Evolutionary conservation across 2,888 invertebrate genomes (phyloP).

Genomic region (Ethmia dodecea): DNA sequence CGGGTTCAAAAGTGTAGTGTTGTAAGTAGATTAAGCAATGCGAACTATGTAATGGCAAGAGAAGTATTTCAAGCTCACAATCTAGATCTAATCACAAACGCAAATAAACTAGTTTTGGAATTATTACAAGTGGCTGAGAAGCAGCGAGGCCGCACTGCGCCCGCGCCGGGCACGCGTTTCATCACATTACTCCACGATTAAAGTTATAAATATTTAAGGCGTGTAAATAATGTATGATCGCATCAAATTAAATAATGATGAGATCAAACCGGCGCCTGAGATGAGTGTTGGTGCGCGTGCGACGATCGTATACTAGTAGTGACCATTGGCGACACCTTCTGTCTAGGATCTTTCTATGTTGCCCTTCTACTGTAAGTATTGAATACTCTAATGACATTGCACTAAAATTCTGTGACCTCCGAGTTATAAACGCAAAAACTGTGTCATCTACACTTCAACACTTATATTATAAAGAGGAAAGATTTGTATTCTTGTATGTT

Average conservation of each 20-base stretch:
- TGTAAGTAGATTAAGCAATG: no score
- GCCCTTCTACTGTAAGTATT: no score
- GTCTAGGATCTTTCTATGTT: no score
- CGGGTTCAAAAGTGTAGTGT: no score
- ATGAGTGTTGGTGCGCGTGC: background rate
- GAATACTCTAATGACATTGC: no score
- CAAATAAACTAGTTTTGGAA: slow-evolving; percentile 20
- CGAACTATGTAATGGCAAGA: background rate
- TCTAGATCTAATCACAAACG: slow-evolving; percentile 14
- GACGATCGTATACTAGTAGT: no score
- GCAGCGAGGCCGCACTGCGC: background rate
- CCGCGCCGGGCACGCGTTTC: slow-evolving; percentile 5
- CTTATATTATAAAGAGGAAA: no score
- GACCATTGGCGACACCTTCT: background rate
- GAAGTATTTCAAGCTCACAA: slow-evolving; percentile 4
- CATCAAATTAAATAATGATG: slow-evolving; percentile 31
- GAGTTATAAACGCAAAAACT: no score
- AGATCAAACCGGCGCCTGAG: slow-evolving; percentile 13
- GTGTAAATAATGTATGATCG: slow-evolving; percentile 41
- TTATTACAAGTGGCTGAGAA: slow-evolving; percentile 9
- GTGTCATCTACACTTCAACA: no score
- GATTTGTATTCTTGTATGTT: no score
- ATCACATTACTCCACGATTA: slow-evolving; percentile 9
- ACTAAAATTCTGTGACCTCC: no score
- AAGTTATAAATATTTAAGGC: slow-evolving; percentile 33